Conservation (phyloP, 1,140 invertebrate genomes). For the Achroia grisella region DNA sequence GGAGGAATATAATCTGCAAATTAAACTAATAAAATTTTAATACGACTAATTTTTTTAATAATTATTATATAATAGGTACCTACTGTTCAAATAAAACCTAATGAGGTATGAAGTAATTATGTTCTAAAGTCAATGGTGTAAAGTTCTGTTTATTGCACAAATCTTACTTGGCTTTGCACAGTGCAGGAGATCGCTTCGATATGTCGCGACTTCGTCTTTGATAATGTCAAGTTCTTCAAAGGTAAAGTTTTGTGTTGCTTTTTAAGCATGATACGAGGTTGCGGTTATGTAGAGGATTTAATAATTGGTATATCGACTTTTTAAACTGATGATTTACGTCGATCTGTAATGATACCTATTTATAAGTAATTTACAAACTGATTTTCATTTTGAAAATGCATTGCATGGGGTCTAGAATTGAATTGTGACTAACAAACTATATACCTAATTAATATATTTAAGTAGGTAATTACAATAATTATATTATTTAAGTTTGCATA, state of each 20-base stretch:
- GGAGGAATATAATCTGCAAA: background rate
- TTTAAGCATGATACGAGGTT: constrained; percentile 43
- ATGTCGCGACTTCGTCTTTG: constrained; percentile 50
- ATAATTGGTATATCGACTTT: too few relatives aligned
- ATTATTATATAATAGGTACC: background rate
- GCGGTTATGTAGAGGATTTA: too few relatives aligned
- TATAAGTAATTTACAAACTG: too few relatives aligned
- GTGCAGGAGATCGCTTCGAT: constrained; percentile 62
- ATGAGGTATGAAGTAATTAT: constrained; percentile 4
- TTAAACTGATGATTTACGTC: too few relatives aligned
- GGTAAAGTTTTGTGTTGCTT: constrained; percentile 69
- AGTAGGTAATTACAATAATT: too few relatives aligned
- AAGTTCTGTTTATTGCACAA: constrained; percentile 30
- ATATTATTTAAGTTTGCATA: too few relatives aligned
- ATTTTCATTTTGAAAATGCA: too few relatives aligned
- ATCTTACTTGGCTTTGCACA: constrained; percentile 63
- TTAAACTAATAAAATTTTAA: constrained; percentile 11
- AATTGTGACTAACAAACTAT: too few relatives aligned
- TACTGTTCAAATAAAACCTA: background rate
- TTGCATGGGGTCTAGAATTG: too few relatives aligned
- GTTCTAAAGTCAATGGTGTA: constrained; percentile 7
- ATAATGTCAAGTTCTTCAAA: constrained; percentile 57
- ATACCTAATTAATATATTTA: too few relatives aligned
- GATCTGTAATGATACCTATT: too few relatives aligned
- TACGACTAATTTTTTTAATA: constrained; percentile 19